phyloP scores from a whole-genome alignment of 2,888 invertebrate genomes.

The Clanis bilineata region DNA sequence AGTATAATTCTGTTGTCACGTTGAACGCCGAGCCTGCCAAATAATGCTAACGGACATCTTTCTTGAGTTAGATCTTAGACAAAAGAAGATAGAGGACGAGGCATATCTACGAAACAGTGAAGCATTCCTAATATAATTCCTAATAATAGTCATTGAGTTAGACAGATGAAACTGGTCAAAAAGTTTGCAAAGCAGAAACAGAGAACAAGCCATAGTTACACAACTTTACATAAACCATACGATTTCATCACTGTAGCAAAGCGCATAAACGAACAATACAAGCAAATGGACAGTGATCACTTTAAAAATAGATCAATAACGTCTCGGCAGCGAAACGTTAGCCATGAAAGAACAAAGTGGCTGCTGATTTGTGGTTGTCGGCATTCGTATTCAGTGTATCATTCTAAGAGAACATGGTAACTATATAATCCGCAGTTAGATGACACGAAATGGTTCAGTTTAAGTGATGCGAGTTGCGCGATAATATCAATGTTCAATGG shows the following conservation, averaged over 20 bases:
- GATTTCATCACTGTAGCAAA: conserved; percentile 45
- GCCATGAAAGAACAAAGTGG: conserved; percentile 73
- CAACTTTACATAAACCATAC: conserved; percentile 38
- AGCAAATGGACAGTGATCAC: conserved; percentile 60
- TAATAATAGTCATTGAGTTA: too few species aligned
- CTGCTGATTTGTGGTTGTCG: conserved; percentile 72
- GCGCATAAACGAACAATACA: conserved; percentile 53
- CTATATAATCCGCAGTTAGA: not conserved
- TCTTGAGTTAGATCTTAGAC: too few species aligned
- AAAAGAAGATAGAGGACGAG: too few species aligned
- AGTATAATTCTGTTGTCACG: too few species aligned
- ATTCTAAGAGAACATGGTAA: conserved; percentile 47
- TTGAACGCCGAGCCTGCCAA: too few species aligned
- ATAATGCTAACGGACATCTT: too few species aligned
- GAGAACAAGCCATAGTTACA: conserved; percentile 37
- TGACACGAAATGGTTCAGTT: not conserved
- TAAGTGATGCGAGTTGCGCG: not conserved
- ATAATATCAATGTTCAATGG: not conserved
- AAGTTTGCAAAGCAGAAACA: not conserved
- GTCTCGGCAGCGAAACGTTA: conserved; percentile 53
- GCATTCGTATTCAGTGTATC: conserved; percentile 54
- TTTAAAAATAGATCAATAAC: conserved; percentile 64
- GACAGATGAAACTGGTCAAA: not conserved
- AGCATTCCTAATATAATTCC: too few species aligned
- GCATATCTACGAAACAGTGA: too few species aligned